A percentile compares a stretch with the other conserved stretches of the same genome.
Conservation (phyloP, 37 sponge, comb jelly and placozoan species). For the Ephydatia muelleri region DNA sequence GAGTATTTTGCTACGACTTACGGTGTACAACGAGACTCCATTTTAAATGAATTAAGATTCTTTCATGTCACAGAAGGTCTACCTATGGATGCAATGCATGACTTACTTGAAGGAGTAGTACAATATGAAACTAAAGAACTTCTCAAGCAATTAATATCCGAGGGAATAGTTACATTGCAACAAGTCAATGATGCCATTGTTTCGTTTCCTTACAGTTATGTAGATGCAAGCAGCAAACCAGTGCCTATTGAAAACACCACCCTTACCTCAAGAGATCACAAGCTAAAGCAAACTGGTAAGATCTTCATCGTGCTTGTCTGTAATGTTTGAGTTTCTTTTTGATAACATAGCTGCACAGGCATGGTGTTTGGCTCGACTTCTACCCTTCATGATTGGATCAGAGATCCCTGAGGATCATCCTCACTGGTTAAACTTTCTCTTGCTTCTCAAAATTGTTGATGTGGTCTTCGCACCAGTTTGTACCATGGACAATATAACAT, state of each 20-base stretch:
- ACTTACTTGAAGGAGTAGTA: slow-evolving; percentile 60
- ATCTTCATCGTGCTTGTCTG: neutral
- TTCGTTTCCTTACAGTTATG: slow-evolving; percentile 17
- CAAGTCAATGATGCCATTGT: slow-evolving; percentile 1
- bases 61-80: slow-evolving; percentile 74
- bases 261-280: slow-evolving; percentile 13
- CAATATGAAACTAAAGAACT: slow-evolving; percentile 31
- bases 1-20: slow-evolving; percentile 65
- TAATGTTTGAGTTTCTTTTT: neutral
- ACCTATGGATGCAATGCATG: slow-evolving; percentile 72
- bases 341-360: slow-evolving; percentile 39
- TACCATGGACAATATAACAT: slow-evolving; percentile 2
- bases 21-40: slow-evolving; percentile 39
- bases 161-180: slow-evolving; percentile 2
- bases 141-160: slow-evolving; percentile 9
- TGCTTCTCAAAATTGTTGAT: slow-evolving; percentile 41
- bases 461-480: slow-evolving; percentile 38
- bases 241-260: slow-evolving; percentile 10
- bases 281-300: slow-evolving; percentile 40
- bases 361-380: slow-evolving; percentile 59
- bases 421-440: slow-evolving; percentile 48
- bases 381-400: slow-evolving; percentile 63
- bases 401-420: slow-evolving; percentile 32
- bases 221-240: slow-evolving; percentile 19
- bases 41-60: slow-evolving; percentile 38